Evolutionary conservation across 2,888 invertebrate species (phyloP).

Genomic region (Pseudoips prasinana): DNA sequence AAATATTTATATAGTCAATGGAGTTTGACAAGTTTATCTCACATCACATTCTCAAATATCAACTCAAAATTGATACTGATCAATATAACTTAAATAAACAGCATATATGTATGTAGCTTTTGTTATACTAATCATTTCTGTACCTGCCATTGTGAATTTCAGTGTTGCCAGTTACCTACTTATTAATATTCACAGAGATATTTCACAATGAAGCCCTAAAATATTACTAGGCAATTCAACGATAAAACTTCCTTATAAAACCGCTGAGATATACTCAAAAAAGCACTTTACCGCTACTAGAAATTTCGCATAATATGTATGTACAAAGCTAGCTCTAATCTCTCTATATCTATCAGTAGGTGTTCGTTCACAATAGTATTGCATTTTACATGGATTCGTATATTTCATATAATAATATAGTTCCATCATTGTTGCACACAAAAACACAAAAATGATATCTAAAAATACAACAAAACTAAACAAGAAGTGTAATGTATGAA

Average conservation of each 20-base stretch:
- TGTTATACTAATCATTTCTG: constrained; percentile 17
- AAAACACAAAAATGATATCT: constrained; percentile 26
- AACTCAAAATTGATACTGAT: constrained; percentile 5
- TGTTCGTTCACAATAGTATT: constrained; percentile 21
- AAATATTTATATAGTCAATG: no score
- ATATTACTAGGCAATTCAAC: constrained; percentile 45
- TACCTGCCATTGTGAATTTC: constrained; percentile 17
- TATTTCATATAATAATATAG: constrained; percentile 25
- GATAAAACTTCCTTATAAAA: constrained; percentile 39
- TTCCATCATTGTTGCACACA: constrained; percentile 6
- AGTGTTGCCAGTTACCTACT: constrained; percentile 27
- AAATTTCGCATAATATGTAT: constrained; percentile 48
- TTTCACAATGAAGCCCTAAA: constrained; percentile 39
- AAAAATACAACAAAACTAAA: constrained; percentile 52
- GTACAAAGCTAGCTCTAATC: constrained; percentile 53
- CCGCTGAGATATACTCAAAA: constrained; percentile 39
- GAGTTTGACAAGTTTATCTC: no score
- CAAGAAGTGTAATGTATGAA: constrained; percentile 64
- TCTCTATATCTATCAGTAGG: constrained; percentile 21
- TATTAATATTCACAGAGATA: constrained; percentile 45
- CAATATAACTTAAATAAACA: constrained; percentile 26
- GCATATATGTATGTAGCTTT: constrained; percentile 19
- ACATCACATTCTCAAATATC: constrained; percentile 5
- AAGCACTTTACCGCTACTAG: constrained; percentile 48
- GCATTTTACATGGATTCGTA: constrained; percentile 33